Evolutionary conservation across 2,797 vertebrate genomes (phyloP).

Genomic region (Presbytis comata): DNA sequence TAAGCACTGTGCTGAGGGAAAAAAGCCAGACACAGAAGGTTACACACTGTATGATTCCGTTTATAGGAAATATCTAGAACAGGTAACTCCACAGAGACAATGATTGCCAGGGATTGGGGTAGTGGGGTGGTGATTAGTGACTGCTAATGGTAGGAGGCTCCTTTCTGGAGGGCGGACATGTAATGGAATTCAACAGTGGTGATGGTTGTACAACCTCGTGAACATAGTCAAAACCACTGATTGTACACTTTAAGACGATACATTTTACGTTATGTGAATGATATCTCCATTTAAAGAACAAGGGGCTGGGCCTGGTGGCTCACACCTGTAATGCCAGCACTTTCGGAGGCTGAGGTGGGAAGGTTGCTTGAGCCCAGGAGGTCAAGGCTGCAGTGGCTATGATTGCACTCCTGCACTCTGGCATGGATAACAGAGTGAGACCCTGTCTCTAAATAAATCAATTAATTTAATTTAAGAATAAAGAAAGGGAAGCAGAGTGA

Average conservation of each 20-base stretch:
- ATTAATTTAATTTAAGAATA: too few species aligned
- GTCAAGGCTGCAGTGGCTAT: too few species aligned
- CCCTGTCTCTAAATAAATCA: too few species aligned
- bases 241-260: background rate
- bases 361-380: too few species aligned
- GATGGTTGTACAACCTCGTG: background rate
- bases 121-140: background rate
- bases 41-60: background rate
- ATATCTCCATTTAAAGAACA: background rate
- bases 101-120: background rate
- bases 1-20: background rate
- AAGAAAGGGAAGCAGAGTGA: background rate
- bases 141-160: too few species aligned
- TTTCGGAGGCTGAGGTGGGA: too few species aligned
- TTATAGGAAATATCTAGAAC: background rate
- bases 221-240: background rate
- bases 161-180: background rate
- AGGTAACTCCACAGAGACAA: background rate
- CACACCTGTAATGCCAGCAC: too few species aligned
- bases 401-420: too few species aligned
- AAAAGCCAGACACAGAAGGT: background rate
- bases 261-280: background rate
- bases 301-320: too few species aligned
- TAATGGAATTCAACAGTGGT: background rate
- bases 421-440: too few species aligned